A percentile compares a stretch with the other conserved stretches of the same genome.
Conservation (phyloP, 2,113 vertebrate species). For the Dendropsophus ebraccatus region DNA sequence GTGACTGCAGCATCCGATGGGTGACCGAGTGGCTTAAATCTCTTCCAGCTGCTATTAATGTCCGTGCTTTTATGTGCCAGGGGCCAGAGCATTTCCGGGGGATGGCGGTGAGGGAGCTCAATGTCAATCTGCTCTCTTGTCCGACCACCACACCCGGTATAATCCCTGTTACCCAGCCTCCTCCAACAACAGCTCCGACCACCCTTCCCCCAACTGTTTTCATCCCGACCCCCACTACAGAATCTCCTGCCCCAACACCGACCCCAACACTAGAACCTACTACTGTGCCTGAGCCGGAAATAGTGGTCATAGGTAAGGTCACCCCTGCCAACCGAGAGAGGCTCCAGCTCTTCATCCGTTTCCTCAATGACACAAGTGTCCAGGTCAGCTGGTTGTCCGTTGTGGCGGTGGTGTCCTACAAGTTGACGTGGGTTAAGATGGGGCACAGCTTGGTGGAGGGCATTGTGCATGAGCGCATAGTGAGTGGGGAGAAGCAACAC, state of each 20-base stretch:
- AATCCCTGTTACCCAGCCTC: conserved; percentile 71
- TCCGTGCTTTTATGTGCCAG: conserved; percentile 91
- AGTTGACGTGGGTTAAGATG: conserved; percentile 96
- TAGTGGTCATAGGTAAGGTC: conserved; percentile 64
- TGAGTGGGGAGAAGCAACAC: conserved; percentile 85
- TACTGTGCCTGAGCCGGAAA: conserved; percentile 72
- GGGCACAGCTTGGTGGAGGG: conserved; percentile 90
- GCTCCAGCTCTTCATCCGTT: conserved; percentile 87
- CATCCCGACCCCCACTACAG: conserved; percentile 62
- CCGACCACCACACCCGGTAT: conserved; percentile 75
- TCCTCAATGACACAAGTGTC: conserved; percentile 89
- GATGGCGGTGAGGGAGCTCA: conserved; percentile 95
- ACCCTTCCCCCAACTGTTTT: conserved; percentile 64
- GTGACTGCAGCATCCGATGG: conserved; percentile 95
- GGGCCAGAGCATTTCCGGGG: conserved; percentile 92
- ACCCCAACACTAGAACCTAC: conserved; percentile 71
- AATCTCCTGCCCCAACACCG: conserved; percentile 64
- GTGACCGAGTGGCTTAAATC: conserved; percentile 95
- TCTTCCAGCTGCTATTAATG: conserved; percentile 85
- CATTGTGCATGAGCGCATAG: conserved; percentile 87
- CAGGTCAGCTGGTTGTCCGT: conserved; percentile 92
- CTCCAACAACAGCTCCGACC: conserved; percentile 68
- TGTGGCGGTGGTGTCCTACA: conserved; percentile 89
- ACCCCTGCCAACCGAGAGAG: conserved; percentile 84
- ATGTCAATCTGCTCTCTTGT: conserved; percentile 89